Base-by-base conservation (phyloP, 2,797 vertebrate genomes). In the Buceros bicornis region DNA sequence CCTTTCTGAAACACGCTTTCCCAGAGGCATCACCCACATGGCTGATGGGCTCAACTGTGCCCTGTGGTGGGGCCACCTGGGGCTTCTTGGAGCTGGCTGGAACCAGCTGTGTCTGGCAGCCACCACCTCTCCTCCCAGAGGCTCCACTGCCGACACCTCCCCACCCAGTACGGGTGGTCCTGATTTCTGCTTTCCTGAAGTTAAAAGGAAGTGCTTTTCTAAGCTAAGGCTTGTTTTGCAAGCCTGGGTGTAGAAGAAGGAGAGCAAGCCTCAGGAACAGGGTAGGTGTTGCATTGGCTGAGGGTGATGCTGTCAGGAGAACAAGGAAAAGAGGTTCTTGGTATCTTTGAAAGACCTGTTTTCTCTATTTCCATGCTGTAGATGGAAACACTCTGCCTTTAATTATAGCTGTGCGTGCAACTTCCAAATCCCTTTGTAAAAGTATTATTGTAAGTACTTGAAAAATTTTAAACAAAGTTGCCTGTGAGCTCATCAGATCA, bases 1-100 rank as follows among this genome's bases (percentile, higher is more conserved):
- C 6, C 0, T 0, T 26, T 66, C 3, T 43, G 17, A 10, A 3
- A 0, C 0, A 8, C 0, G 0, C 31, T 60, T 82, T 60, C 37
- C 22, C 20, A 3, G 72, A 33, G 24, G 16, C 4, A 1, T 10
- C 14, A 3, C 11, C 11, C 3, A 13, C 1, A 2, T 5, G 35
- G 31, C 79, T 8, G 42, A 15, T 16, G 35, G 16, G 19, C 40
- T 28, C 37, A 5, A 31, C 40, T 4, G 40, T 4, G 8, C 25
- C 37, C n/a, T 22, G 54, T 1, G 24, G 33, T 6, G 16, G 2
- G 5, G 7, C 25, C 1, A 1, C 1, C 1, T 6, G 10, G 26
- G 6, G 15, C 26, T 11, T 45, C 5, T 0, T 1, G 69, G 67
- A 69, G 1, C 28, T 1, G 1, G 22, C n/a, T 3, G 31, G 37